Percentiles rank a stretch among this genome's conserved stretches.
These are phyloP conservation scores for Latrodectus geometricus DNA, from an alignment of 1,140 invertebrate species.

Conservation along the genomic window DNA sequence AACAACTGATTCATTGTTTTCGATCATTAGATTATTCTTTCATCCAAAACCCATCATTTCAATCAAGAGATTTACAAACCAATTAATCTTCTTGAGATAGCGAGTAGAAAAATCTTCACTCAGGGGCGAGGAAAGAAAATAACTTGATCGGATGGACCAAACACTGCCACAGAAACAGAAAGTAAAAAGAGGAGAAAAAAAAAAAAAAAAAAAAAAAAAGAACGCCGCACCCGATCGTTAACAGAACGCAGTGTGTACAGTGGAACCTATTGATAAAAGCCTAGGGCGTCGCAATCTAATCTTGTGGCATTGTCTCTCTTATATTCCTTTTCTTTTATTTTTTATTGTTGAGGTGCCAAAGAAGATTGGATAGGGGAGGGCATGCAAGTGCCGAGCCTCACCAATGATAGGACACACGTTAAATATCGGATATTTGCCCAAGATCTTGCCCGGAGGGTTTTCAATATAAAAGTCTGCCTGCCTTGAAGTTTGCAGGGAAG, in stretches of 20 bases:
- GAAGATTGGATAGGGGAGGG: neutral
- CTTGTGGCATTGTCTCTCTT: conserved; percentile 42
- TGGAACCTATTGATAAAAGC: conserved; percentile 25
- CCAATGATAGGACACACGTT: conserved; percentile 21
- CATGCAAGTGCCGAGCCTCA: neutral
- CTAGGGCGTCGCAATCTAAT: conserved; percentile 37
- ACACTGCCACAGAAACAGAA: neutral
- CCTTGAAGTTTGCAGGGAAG: neutral
- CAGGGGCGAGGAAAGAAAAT: conserved; percentile 29
- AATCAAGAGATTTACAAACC: neutral
- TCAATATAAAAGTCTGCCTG: conserved; percentile 2
- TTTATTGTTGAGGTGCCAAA: neutral
- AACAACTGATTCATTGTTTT: neutral
- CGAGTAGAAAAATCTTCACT: neutral
- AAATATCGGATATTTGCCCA: conserved; percentile 44
- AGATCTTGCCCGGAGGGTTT: conserved; percentile 4
- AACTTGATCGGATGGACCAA: conserved; percentile 8
- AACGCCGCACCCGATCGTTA: neutral
- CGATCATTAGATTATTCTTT: neutral
- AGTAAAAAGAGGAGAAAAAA: neutral
- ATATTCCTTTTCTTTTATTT: neutral
- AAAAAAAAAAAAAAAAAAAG: conserved; percentile 6
- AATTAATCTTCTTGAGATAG: conserved; percentile 31
- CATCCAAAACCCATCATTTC: neutral
- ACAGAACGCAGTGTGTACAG: neutral